Evolutionary conservation across 2,888 invertebrate species (phyloP).

Genomic region (Andrena camellia): DNA sequence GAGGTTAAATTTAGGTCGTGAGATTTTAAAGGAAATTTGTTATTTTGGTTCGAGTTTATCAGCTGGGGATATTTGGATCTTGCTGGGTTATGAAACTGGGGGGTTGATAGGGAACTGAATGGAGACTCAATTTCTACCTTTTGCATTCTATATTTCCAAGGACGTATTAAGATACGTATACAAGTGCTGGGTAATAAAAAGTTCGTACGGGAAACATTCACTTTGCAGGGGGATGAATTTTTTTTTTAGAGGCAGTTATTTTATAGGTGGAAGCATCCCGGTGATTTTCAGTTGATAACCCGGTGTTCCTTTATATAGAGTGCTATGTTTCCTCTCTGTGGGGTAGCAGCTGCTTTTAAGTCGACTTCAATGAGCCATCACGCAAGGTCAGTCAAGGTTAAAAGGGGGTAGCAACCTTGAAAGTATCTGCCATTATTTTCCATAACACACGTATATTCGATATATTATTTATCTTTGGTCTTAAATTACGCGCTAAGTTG

Average conservation of each 20-base stretch:
- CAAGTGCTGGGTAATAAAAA: neutral
- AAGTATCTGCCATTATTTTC: neutral
- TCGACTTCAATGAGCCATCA: constrained; percentile 1
- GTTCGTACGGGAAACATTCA: neutral
- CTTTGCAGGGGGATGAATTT: neutral
- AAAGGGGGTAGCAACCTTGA: neutral
- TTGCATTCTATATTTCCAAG: too few species aligned
- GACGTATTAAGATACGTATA: too few species aligned
- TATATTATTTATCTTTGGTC: neutral
- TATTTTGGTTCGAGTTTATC: too few species aligned
- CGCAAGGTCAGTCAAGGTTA: constrained; percentile 12
- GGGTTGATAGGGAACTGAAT: neutral
- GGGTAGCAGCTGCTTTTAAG: neutral
- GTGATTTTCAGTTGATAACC: neutral
- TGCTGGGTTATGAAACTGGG: too few species aligned
- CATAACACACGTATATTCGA: neutral
- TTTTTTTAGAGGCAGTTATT: neutral
- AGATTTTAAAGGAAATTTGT: too few species aligned
- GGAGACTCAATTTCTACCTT: too few species aligned
- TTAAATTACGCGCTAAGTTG: neutral
- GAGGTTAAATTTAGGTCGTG: too few species aligned
- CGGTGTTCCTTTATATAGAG: constrained; percentile 1
- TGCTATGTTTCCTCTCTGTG: neutral
- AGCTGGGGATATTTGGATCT: too few species aligned
- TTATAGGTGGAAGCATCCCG: neutral